phyloP scores from a whole-genome alignment of 2,113 vertebrate species.

The Eudyptes chrysolophus region DNA sequence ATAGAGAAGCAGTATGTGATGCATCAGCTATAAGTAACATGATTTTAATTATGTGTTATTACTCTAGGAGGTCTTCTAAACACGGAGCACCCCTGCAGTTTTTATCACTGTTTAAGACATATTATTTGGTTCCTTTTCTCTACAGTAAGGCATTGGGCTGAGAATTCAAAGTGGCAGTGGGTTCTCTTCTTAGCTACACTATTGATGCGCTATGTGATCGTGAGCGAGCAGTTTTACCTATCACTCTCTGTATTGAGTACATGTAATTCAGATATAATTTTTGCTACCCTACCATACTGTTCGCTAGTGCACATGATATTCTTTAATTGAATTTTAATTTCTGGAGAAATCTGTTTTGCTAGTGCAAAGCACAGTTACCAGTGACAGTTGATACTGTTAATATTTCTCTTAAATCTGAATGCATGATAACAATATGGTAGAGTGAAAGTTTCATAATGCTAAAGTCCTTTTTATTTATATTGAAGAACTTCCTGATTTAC shows the following conservation, averaged over 20 bases:
- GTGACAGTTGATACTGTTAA: not conserved
- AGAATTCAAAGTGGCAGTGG: not conserved
- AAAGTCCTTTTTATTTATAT: not conserved
- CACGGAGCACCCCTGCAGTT: not conserved
- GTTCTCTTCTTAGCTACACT: not conserved
- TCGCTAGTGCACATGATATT: not conserved
- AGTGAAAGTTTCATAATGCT: not conserved
- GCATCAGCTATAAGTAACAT: not conserved
- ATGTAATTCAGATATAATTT: not conserved
- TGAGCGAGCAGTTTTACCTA: not conserved
- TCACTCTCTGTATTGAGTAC: not conserved
- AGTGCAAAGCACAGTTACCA: not conserved
- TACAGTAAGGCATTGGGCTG: not conserved
- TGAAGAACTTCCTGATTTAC: not conserved
- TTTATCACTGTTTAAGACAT: not conserved
- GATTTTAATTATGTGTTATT: not conserved
- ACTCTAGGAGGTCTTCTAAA: not conserved
- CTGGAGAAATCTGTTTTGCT: not conserved
- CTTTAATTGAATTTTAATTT: not conserved
- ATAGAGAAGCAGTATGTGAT: not conserved
- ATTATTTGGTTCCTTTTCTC: not conserved
- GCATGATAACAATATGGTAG: not conserved
- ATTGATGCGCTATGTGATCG: not conserved
- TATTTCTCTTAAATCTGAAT: not conserved
- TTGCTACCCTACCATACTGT: not conserved